phyloP scores from a whole-genome alignment of 2,888 invertebrate species.

The Microplitis deprimator region DNA sequence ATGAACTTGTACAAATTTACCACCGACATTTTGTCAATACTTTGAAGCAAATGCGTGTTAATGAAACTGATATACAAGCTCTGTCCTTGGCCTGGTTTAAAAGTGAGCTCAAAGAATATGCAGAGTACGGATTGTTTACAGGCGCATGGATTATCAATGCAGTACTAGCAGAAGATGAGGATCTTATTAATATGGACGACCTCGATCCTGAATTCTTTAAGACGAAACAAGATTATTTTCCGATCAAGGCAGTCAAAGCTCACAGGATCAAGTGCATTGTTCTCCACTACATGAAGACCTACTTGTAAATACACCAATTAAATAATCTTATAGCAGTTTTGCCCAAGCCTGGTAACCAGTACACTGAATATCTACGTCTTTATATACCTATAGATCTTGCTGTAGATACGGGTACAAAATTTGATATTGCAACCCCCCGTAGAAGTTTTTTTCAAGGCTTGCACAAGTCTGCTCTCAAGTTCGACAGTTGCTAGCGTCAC shows the following conservation, averaged over 20 bases:
- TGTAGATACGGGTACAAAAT: too few species aligned
- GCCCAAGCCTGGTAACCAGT: too few species aligned
- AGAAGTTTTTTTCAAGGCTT: too few species aligned
- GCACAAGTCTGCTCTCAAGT: too few species aligned
- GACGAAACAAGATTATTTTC: constrained; percentile 1
- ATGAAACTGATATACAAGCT: constrained; percentile 41
- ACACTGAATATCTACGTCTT: too few species aligned
- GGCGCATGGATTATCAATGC: constrained; percentile 56
- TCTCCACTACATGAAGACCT: constrained; percentile 47
- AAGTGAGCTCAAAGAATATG: constrained; percentile 52
- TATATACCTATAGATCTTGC: too few species aligned
- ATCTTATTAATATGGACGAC: constrained; percentile 44
- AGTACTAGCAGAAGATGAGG: constrained; percentile 47
- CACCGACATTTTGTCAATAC: constrained; percentile 47
- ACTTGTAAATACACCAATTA: constrained; percentile 5
- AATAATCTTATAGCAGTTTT: too few species aligned
- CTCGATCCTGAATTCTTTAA: constrained; percentile 41
- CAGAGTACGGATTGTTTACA: constrained; percentile 56
- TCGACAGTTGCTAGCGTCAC: too few species aligned
- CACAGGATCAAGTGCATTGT: constrained; percentile 49
- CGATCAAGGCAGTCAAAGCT: constrained; percentile 39
- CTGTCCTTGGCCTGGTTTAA: constrained; percentile 55
- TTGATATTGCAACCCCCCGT: too few species aligned
- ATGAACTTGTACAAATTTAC: constrained; percentile 54
- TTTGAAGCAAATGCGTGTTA: constrained; percentile 40